phyloP scores from a whole-genome alignment of 2,113 vertebrate species.

The Onychostoma macrolepis region DNA sequence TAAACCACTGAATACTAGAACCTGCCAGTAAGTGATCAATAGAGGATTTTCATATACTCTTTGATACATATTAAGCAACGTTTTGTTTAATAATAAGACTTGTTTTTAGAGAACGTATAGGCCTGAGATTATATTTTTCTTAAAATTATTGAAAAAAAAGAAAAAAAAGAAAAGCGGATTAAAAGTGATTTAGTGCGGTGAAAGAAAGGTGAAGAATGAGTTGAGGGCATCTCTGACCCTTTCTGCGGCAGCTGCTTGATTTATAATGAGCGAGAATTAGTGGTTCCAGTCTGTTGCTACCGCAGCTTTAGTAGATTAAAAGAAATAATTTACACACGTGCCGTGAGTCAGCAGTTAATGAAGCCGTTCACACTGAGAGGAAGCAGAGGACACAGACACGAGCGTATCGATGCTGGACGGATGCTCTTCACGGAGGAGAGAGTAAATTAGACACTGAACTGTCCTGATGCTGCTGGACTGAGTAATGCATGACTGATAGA shows the following conservation, averaged over 20 bases:
- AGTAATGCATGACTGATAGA: not conserved
- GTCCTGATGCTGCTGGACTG: not conserved
- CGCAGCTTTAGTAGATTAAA: slow-evolving; percentile 55
- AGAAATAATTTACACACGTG: slow-evolving; percentile 57
- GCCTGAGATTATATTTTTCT: not conserved
- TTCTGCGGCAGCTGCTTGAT: slow-evolving; percentile 17
- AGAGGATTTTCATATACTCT: not conserved
- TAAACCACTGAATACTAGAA: not conserved
- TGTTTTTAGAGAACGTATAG: not conserved
- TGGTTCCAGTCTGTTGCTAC: slow-evolving; percentile 52
- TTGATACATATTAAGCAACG: too few species aligned
- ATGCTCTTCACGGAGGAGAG: not conserved
- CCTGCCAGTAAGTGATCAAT: not conserved
- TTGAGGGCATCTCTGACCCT: slow-evolving; percentile 33
- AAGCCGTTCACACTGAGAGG: slow-evolving; percentile 55
- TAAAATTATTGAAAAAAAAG: not conserved
- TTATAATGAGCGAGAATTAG: slow-evolving; percentile 41
- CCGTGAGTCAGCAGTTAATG: slow-evolving; percentile 57
- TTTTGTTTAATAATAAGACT: not conserved
- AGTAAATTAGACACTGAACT: not conserved
- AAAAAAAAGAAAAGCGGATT: too few species aligned
- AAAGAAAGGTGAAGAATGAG: not conserved
- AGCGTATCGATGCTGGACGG: too few species aligned
- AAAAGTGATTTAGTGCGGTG: not conserved
- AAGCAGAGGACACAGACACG: not conserved